phyloP scores from a whole-genome alignment of 2,888 invertebrate genomes.

The Periphyllus acericola region DNA sequence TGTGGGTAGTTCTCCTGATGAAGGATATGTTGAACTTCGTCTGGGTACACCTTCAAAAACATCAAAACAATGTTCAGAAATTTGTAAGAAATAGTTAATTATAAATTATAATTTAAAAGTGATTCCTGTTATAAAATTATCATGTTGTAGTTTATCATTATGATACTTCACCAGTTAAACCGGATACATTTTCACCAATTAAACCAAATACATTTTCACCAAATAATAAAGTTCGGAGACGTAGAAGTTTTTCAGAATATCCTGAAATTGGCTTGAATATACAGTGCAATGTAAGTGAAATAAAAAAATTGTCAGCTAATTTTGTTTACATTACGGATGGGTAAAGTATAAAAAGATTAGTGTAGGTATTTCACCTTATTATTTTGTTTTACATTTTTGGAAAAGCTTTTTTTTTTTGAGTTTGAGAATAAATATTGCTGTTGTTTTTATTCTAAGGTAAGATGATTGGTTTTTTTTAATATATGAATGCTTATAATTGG shows the following conservation, averaged over 20 bases:
- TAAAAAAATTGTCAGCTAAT: slow-evolving; percentile 33
- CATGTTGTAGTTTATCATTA: slow-evolving; percentile 39
- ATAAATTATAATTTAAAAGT: background rate
- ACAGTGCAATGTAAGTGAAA: slow-evolving; percentile 56
- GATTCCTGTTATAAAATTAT: background rate
- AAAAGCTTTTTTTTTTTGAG: slow-evolving; percentile 54
- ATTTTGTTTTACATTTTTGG: slow-evolving; percentile 50
- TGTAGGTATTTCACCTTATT: slow-evolving; percentile 50
- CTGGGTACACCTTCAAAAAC: slow-evolving; percentile 47
- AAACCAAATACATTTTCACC: slow-evolving; percentile 44
- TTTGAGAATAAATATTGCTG: slow-evolving; percentile 45
- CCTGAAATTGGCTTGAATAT: slow-evolving; percentile 55
- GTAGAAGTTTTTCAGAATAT: slow-evolving; percentile 59
- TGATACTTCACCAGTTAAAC: slow-evolving; percentile 30
- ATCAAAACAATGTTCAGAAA: slow-evolving; percentile 40
- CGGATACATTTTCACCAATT: slow-evolving; percentile 41
- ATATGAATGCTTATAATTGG: slow-evolving; percentile 42
- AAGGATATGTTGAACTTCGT: slow-evolving; percentile 63
- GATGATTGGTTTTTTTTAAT: slow-evolving; percentile 48
- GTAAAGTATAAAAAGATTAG: slow-evolving; percentile 41
- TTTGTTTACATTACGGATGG: slow-evolving; percentile 56
- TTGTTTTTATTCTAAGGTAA: slow-evolving; percentile 43
- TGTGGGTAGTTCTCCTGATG: slow-evolving; percentile 63
- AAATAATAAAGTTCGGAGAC: slow-evolving; percentile 38
- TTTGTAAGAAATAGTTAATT: slow-evolving; percentile 31